phyloP scores from a whole-genome alignment of 2,113 vertebrate genomes.

The Orthonyx spaldingii region DNA sequence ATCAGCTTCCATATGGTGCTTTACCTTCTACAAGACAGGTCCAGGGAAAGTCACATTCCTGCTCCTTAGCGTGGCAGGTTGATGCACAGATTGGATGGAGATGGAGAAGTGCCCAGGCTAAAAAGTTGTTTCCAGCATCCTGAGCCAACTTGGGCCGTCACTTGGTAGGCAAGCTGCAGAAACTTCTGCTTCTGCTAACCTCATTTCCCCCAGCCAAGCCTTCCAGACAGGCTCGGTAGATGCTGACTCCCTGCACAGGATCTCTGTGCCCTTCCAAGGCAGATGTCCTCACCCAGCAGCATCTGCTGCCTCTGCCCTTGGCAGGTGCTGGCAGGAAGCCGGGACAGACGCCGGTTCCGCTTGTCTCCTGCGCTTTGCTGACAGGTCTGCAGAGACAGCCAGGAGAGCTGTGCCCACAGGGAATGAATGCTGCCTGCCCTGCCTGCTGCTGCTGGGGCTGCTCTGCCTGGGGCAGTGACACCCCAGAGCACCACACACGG shows the following conservation, averaged over 20 bases:
- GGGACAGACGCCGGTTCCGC: neutral
- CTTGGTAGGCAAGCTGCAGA: neutral
- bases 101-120: conserved; percentile 27
- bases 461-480: neutral
- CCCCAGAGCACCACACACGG: neutral
- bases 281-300: neutral
- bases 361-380: neutral
- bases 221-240: neutral
- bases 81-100: conserved; percentile 32
- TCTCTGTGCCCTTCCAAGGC: neutral
- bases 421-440: neutral
- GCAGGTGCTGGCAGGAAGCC: neutral
- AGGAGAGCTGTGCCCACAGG: neutral
- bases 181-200: conserved; percentile 30
- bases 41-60: neutral
- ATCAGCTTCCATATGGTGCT: neutral
- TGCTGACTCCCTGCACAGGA: neutral
- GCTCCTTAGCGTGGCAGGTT: neutral
- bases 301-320: neutral
- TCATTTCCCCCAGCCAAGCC: conserved; percentile 1
- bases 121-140: conserved; percentile 1
- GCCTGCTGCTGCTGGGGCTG: neutral
- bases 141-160: neutral
- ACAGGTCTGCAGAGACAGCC: neutral
- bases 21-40: neutral